Evolutionary conservation across 2,797 vertebrate genomes (phyloP).

Genomic region (Clamator glandarius): DNA sequence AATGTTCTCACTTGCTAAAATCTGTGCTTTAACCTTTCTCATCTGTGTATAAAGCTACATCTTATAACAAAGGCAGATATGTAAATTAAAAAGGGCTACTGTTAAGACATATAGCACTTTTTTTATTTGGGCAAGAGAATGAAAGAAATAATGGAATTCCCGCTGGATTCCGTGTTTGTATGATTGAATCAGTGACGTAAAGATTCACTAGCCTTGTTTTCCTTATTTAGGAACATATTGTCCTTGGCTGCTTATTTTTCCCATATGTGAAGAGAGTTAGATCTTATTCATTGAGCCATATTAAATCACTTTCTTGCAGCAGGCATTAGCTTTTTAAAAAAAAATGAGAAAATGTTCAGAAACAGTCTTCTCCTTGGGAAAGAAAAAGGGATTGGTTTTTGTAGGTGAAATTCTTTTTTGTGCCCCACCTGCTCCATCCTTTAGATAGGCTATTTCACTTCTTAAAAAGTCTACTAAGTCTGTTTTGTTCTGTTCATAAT

Average conservation of each 20-base stretch:
- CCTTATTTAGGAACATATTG: neutral
- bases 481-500: neutral
- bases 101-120: neutral
- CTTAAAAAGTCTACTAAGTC: neutral
- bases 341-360: neutral
- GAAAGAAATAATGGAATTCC: neutral
- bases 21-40: neutral
- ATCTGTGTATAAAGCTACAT: neutral
- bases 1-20: neutral
- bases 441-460: neutral
- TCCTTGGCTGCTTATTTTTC: neutral
- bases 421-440: neutral
- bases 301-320: neutral
- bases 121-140: neutral
- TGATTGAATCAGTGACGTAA: neutral
- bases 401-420: neutral
- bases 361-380: neutral
- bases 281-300: neutral
- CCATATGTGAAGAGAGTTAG: neutral
- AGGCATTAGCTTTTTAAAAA: neutral
- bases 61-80: neutral
- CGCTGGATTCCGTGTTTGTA: neutral
- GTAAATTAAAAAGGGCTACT: neutral
- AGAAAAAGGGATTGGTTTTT: rapidly evolving
- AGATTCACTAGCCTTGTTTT: neutral